These are phyloP conservation scores for Naso thynnoides DNA, from an alignment of 2,797 vertebrate genomes.

Conservation along the genomic window DNA sequence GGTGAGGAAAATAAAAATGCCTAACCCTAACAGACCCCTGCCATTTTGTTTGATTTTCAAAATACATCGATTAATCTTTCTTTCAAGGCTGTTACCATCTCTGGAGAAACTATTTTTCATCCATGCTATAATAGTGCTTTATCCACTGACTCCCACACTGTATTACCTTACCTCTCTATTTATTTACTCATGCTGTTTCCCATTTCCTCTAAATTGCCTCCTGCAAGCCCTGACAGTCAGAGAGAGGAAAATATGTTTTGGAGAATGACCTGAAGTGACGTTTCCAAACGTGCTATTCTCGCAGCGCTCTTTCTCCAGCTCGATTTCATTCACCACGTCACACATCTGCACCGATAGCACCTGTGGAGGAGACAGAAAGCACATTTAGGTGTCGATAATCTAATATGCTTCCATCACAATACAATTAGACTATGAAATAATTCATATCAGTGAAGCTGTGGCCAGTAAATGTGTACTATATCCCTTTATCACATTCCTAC, in stretches of 20 bases:
- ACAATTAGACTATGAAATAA: slow-evolving; percentile 8
- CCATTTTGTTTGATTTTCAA: background rate
- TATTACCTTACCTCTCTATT: slow-evolving; percentile 18
- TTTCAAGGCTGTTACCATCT: background rate
- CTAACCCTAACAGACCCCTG: background rate
- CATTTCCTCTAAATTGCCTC: slow-evolving; percentile 48
- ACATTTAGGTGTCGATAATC: slow-evolving; percentile 21
- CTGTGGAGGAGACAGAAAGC: slow-evolving; percentile 68
- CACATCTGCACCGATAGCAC: slow-evolving; percentile 82
- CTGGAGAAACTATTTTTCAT: slow-evolving; percentile 8
- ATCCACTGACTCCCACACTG: slow-evolving; percentile 14
- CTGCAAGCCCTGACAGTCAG: slow-evolving; percentile 16
- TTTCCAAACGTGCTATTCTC: slow-evolving; percentile 81
- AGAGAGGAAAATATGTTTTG: slow-evolving; percentile 34
- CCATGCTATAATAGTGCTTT: slow-evolving; percentile 8
- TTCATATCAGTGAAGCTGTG: background rate
- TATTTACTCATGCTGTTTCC: slow-evolving; percentile 32
- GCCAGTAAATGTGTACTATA: background rate
- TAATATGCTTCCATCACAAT: background rate
- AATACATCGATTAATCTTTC: background rate
- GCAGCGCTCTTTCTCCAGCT: slow-evolving; percentile 82
- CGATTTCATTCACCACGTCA: slow-evolving; percentile 83
- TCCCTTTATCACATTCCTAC: slow-evolving; percentile 12
- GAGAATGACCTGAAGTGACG: slow-evolving; percentile 83
- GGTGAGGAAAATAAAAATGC: background rate